Base-by-base conservation (phyloP, 2,888 invertebrate species). In the Erebia palarica region DNA sequence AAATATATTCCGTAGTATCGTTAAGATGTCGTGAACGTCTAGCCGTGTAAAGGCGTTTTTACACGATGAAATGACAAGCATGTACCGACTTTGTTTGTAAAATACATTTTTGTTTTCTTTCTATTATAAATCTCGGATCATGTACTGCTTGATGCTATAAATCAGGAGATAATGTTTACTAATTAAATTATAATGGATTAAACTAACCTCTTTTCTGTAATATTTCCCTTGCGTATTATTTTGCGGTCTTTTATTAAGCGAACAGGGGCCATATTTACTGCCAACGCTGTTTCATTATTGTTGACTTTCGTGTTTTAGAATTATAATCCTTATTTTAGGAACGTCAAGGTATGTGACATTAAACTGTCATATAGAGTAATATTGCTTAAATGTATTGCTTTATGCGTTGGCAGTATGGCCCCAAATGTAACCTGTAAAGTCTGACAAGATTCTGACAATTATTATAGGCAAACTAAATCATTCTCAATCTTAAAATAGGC, bases 31-130 rank as follows among this genome's bases (percentile, higher is more conserved):
- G 57, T 47, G 5, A 36, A 1, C 36, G 0, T 21, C 5, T 14
- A 11, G 1, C 0, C 0, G n/a, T 36, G 1, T 59, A 59, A 67
- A 67, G 49, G 10, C 14, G 0, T 59, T 53, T 61, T 70, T 70
- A 70, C 55, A 27, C 57, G 66, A 64, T 51, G 66, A 69, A 72
- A 66, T 66, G 72, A 65, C 70, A 65, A 66, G 69, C 72, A 63
- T 66, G 69, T 69, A 72, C 61, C 61, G 66, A 66, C 72, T 72
- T 72, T 72, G 72, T 72, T 69, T 72, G 72, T 69, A 72, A 72
- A 72, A 61, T 72, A 66, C 49, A 63, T 69, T 71, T 73, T 71
- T 73, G 68, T 66, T 71, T 66, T 69, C 47, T 69, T 71, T 74
- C 60, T 70, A 57, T 70, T 63, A 67, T 71, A 65, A 68, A 44